A percentile compares a stretch with the other conserved stretches of the same genome.
These are phyloP conservation scores for Gasterosteus nipponicus DNA, from an alignment of 2,113 vertebrate species.

Conservation along the genomic window DNA sequence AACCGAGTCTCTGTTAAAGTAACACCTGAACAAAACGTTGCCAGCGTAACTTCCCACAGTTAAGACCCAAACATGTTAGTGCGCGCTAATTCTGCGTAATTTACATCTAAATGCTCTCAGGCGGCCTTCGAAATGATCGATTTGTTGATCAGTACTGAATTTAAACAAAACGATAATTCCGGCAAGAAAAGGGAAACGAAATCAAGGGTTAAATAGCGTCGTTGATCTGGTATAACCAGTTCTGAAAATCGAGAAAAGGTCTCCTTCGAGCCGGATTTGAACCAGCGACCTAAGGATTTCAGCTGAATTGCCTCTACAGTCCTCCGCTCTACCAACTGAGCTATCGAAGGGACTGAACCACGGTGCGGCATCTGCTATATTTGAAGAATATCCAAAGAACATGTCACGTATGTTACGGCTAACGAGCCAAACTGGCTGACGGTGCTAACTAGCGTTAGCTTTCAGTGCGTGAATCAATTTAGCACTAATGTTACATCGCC, in stretches of 20 bases:
- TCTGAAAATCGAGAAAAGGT: neutral
- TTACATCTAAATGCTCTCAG: neutral
- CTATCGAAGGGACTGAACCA: constrained; percentile 63
- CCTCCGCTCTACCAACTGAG: constrained; percentile 76
- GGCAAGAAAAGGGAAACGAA: no score
- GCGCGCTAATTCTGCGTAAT: neutral
- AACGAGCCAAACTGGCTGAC: neutral
- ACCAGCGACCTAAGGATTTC: constrained; percentile 80
- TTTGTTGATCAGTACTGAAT: no score
- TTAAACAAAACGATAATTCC: neutral
- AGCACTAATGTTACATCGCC: neutral
- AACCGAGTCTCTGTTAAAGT: neutral
- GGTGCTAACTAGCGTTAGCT: neutral
- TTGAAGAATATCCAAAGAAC: no score
- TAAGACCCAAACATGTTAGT: neutral
- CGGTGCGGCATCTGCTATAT: no score
- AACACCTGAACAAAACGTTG: neutral
- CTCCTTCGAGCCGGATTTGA: constrained; percentile 79
- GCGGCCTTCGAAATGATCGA: no score
- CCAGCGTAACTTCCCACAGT: neutral
- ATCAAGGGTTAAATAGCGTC: neutral
- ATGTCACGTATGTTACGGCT: neutral
- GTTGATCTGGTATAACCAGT: neutral
- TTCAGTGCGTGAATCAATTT: neutral
- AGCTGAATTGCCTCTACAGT: neutral